These are phyloP conservation scores for Lophura nycthemera DNA, from an alignment of 2,113 vertebrate species.

Conservation along the genomic window DNA sequence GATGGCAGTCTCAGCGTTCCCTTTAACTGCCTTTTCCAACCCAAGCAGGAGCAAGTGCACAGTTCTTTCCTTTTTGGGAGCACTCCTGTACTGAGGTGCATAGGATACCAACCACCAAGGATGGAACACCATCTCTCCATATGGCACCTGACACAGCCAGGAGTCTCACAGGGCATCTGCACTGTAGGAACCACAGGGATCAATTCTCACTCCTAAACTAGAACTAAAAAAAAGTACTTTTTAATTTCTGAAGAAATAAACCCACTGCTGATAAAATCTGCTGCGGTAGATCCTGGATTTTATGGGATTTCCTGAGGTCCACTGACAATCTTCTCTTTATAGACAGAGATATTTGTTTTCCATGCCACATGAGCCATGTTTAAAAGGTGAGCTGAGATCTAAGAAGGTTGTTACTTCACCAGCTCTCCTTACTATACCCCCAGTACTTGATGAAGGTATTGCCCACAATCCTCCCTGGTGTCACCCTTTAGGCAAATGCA, in stretches of 20 bases:
- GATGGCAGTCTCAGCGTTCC: neutral
- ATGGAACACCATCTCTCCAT: neutral
- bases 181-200: neutral
- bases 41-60: neutral
- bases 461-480: neutral
- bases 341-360: neutral
- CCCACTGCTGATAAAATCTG: neutral
- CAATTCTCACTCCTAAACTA: neutral
- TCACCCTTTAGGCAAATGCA: neutral
- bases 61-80: neutral
- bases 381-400: neutral
- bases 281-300: neutral
- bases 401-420: neutral
- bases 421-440: neutral
- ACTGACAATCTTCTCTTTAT: neutral
- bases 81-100: accelerated
- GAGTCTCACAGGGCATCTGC: neutral
- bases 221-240: neutral
- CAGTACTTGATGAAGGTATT: neutral
- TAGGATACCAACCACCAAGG: neutral
- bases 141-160: neutral
- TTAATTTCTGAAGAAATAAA: neutral
- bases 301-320: neutral
- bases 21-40: neutral
- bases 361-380: neutral